These are phyloP conservation scores for Parnassius apollo DNA, from an alignment of 2,888 invertebrate species.

Conservation along the genomic window DNA sequence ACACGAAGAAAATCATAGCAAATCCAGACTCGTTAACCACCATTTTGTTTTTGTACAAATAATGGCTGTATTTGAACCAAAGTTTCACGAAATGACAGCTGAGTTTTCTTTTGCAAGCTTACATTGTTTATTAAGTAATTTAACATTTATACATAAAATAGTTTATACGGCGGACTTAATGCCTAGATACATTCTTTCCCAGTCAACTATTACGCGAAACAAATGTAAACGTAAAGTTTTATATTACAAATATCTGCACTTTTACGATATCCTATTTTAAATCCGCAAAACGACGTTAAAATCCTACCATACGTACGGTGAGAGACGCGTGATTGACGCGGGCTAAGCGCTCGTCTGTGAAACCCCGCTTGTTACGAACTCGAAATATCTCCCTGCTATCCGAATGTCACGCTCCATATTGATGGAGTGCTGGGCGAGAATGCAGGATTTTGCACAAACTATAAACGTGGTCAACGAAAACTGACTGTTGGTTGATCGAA, in stretches of 20 bases:
- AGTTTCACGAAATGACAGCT: too few species aligned
- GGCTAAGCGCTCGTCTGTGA: constrained; percentile 8
- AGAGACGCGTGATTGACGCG: constrained; percentile 20
- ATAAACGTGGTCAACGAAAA: not conserved
- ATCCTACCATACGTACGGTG: constrained; percentile 2
- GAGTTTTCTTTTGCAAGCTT: too few species aligned
- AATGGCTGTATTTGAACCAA: too few species aligned
- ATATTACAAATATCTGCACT: not conserved
- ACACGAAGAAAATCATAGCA: too few species aligned
- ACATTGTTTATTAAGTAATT: too few species aligned
- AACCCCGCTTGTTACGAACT: constrained; percentile 11
- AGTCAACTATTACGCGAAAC: too few species aligned
- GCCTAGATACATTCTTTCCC: too few species aligned
- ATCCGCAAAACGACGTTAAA: constrained; percentile 11
- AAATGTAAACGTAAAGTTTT: not conserved
- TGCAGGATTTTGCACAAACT: constrained; percentile 6
- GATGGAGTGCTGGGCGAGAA: constrained; percentile 14
- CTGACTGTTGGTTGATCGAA: not conserved
- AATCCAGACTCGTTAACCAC: too few species aligned
- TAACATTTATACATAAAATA: too few species aligned
- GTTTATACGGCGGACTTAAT: too few species aligned
- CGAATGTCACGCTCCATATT: constrained; percentile 14
- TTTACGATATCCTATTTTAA: constrained; percentile 4
- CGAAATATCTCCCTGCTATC: constrained; percentile 11
- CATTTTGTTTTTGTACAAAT: too few species aligned